These are phyloP conservation scores for Schizotus pectinicornis DNA, from an alignment of 2,888 invertebrate genomes.

Conservation along the genomic window DNA sequence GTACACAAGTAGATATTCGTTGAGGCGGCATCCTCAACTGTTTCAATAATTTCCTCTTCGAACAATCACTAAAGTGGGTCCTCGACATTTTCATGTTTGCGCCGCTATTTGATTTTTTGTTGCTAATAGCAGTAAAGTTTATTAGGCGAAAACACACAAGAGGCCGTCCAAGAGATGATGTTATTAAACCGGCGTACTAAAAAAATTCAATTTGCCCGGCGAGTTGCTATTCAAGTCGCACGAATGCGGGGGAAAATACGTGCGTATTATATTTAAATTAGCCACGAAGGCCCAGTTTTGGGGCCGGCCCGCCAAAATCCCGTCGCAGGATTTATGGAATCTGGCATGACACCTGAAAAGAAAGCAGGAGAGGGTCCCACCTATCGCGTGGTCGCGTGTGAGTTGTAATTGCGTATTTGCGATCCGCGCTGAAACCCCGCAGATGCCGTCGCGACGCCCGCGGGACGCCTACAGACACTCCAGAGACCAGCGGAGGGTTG, in stretches of 20 bases:
- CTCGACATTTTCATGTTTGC: too few relatives aligned
- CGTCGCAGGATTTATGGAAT: not conserved
- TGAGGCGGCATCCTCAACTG: too few relatives aligned
- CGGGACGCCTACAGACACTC: constrained; percentile 28
- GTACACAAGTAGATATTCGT: too few relatives aligned
- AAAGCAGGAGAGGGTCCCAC: not conserved
- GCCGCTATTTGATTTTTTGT: too few relatives aligned
- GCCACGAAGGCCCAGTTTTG: constrained; percentile 13
- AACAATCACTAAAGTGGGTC: too few relatives aligned
- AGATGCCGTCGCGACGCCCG: constrained; percentile 27
- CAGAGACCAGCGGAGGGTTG: constrained; percentile 28
- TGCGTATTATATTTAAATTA: constrained; percentile 18
- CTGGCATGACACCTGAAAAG: constrained; percentile 11
- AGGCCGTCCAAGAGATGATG: too few relatives aligned
- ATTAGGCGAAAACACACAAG: too few relatives aligned
- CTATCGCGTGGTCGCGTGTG: not conserved
- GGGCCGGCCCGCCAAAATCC: not conserved
- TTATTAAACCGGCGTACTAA: not conserved
- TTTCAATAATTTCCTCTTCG: too few relatives aligned
- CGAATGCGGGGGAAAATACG: constrained; percentile 17
- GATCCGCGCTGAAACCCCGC: constrained; percentile 17
- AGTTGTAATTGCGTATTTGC: constrained; percentile 22
- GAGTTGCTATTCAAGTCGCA: constrained; percentile 12
- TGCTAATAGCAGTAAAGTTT: too few relatives aligned
- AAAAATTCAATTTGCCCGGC: constrained; percentile 16